Evolutionary conservation across 2,113 vertebrate genomes (phyloP).

Genomic region (Marcusenius ussheri): DNA sequence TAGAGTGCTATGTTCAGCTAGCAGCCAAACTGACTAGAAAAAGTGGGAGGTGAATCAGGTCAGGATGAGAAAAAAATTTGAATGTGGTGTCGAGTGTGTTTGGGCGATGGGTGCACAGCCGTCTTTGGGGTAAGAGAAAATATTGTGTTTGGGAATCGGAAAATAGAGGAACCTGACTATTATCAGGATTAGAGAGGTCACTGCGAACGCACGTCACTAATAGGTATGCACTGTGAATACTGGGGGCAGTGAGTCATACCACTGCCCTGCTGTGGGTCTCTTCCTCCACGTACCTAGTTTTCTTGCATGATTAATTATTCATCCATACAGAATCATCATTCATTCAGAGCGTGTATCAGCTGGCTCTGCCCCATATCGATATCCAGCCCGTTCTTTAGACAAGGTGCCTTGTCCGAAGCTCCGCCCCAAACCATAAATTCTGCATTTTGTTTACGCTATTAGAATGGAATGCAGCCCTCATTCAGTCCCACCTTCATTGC

Average conservation of each 20-base stretch:
- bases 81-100: background rate
- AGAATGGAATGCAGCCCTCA: background rate
- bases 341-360: background rate
- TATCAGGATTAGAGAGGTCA: background rate
- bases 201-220: constrained; percentile 71
- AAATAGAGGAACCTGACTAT: background rate
- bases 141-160: background rate
- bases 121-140: background rate
- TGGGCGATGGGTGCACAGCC: background rate
- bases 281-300: background rate
- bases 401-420: background rate
- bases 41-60: background rate
- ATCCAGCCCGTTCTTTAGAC: background rate
- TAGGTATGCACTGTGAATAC: constrained; percentile 52
- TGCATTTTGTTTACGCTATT: background rate
- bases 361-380: background rate
- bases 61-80: background rate
- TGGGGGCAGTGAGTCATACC: constrained; percentile 54
- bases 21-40: background rate
- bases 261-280: constrained; percentile 27
- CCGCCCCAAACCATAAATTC: background rate
- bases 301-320: constrained; percentile 4
- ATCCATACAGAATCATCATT: background rate
- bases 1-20: background rate
- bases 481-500: background rate